Percentiles rank a stretch among this genome's conserved stretches.
These are phyloP conservation scores for Sialis lutaria DNA, from an alignment of 2,888 invertebrate species.

Conservation along the genomic window DNA sequence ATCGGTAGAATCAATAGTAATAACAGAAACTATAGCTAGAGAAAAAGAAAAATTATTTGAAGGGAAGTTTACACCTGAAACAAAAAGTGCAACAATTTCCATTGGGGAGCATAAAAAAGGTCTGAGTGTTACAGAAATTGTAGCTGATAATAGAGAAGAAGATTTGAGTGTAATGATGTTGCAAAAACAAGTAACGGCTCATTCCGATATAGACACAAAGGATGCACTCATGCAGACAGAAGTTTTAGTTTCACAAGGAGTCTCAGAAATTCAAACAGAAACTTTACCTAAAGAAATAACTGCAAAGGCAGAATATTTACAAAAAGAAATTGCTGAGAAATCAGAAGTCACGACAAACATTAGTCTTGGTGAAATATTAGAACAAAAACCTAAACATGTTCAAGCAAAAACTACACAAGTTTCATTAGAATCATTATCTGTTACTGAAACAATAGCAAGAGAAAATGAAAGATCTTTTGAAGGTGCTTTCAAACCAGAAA, in stretches of 20 bases:
- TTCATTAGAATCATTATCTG: conserved; percentile 15
- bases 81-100: conserved; percentile 25
- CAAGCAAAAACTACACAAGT: conserved; percentile 18
- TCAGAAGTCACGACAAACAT: conserved; percentile 19
- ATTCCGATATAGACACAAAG: conserved; percentile 11
- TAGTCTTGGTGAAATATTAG: conserved; percentile 12
- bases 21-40: conserved; percentile 28
- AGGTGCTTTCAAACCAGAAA: conserved; percentile 15
- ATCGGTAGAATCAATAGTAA: conserved; percentile 27
- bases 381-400: conserved; percentile 13
- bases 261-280: conserved; percentile 14
- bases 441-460: conserved; percentile 18
- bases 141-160: conserved; percentile 29
- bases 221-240: conserved; percentile 11
- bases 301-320: conserved; percentile 6
- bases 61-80: conserved; percentile 23
- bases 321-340: conserved; percentile 23
- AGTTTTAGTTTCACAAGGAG: conserved; percentile 23
- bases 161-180: conserved; percentile 20
- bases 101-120: conserved; percentile 23
- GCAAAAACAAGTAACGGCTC: conserved; percentile 10
- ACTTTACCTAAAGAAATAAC: conserved; percentile 1
- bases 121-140: conserved; percentile 27
- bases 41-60: conserved; percentile 28
- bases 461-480: conserved; percentile 22